Conservation (phyloP, 2,888 invertebrate species). For the Brenthis daphne region DNA sequence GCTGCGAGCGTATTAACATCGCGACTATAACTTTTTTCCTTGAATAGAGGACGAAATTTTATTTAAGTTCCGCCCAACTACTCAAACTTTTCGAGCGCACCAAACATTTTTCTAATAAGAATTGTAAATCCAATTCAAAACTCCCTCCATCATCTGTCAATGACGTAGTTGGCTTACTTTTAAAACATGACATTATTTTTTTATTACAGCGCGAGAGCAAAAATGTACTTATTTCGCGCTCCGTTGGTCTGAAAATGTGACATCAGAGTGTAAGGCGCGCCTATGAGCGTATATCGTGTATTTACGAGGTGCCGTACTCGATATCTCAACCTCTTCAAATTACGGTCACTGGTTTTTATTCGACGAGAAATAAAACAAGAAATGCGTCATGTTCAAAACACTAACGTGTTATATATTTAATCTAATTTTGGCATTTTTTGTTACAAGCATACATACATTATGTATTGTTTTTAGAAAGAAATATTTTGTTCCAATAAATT, state of each 20-base stretch:
- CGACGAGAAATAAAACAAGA: constrained; percentile 43
- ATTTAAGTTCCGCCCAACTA: constrained; percentile 24
- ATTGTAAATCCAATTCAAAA: constrained; percentile 4
- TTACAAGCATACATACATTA: not conserved
- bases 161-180: constrained; percentile 62
- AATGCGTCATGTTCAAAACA: constrained; percentile 15
- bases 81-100: constrained; percentile 15
- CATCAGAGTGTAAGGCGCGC: constrained; percentile 71
- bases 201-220: constrained; percentile 77
- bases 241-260: constrained; percentile 81
- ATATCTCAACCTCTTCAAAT: constrained; percentile 61
- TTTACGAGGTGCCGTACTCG: constrained; percentile 71
- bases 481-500: no score
- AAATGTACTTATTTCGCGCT: constrained; percentile 82
- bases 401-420: not conserved
- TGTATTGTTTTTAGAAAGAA: no score
- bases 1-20: not conserved
- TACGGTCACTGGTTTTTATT: constrained; percentile 47
- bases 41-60: constrained; percentile 28
- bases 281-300: constrained; percentile 47
- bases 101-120: constrained; percentile 19
- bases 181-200: constrained; percentile 78
- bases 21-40: constrained; percentile 20
- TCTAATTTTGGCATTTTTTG: not conserved
- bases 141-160: constrained; percentile 26